Evolutionary conservation across 2,888 invertebrate species (phyloP).

Genomic region (Acronicta leporina): DNA sequence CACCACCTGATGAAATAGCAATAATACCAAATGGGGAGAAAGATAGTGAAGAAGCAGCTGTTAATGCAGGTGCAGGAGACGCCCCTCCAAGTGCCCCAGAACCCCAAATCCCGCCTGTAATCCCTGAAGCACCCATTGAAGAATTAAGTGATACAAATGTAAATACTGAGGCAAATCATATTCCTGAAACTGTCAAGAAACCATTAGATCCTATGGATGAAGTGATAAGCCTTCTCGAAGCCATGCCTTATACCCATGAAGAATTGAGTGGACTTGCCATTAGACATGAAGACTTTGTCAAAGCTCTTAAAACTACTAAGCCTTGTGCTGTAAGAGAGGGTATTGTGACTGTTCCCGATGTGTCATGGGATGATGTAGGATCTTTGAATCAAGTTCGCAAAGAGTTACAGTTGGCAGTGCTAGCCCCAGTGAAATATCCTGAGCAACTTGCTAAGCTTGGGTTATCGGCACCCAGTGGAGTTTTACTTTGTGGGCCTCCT

Average conservation of each 20-base stretch:
- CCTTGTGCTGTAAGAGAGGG: slow-evolving; percentile 99
- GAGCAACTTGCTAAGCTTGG: slow-evolving; percentile 94
- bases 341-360: slow-evolving; percentile 98
- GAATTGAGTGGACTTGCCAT: slow-evolving; percentile 91
- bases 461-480: slow-evolving; percentile 94
- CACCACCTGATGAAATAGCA: slow-evolving; percentile 62
- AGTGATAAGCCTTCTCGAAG: slow-evolving; percentile 91
- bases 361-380: slow-evolving; percentile 99
- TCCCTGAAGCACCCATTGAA: slow-evolving; percentile 59
- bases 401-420: slow-evolving; percentile 96
- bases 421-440: slow-evolving; percentile 97
- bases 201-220: slow-evolving; percentile 79
- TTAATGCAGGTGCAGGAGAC: slow-evolving; percentile 57
- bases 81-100: slow-evolving; percentile 59
- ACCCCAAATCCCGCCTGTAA: slow-evolving; percentile 43
- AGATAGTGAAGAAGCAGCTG: slow-evolving; percentile 62
- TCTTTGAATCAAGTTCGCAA: slow-evolving; percentile 96
- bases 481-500: slow-evolving; percentile 98
- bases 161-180: slow-evolving; percentile 58
- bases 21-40: slow-evolving; percentile 82
- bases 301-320: slow-evolving; percentile 94
- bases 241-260: slow-evolving; percentile 90
- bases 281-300: slow-evolving; percentile 93
- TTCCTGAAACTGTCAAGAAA: slow-evolving; percentile 53
- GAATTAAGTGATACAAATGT: slow-evolving; percentile 51